Percentiles rank a stretch among this genome's conserved stretches.
Conservation (phyloP, 2,888 invertebrate species). For the Theodoxus fluviatilis region DNA sequence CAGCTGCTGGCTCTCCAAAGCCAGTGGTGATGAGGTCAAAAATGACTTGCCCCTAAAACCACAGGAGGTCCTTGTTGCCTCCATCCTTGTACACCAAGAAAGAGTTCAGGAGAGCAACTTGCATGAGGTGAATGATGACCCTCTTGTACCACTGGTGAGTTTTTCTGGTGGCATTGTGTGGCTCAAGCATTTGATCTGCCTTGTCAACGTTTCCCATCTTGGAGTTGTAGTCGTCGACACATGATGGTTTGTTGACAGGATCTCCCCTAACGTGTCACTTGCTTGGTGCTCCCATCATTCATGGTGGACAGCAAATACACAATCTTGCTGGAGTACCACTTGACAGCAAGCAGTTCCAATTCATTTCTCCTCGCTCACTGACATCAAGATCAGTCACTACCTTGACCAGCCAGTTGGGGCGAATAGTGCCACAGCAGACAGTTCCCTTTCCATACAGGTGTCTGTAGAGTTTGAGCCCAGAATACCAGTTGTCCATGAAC, state of each 20-base stretch:
- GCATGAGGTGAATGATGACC: neutral
- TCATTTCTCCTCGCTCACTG: neutral
- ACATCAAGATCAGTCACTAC: neutral
- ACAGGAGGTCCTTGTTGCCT: neutral
- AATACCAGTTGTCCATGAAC: no score
- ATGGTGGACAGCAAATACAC: neutral
- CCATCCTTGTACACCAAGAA: neutral
- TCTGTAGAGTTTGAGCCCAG: no score
- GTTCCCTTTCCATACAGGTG: no score
- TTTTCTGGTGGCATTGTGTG: neutral
- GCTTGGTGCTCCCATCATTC: neutral
- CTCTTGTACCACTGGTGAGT: neutral
- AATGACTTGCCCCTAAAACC: neutral
- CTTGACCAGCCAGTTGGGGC: neutral
- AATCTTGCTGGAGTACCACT: slow-evolving; percentile 3
- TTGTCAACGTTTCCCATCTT: no score
- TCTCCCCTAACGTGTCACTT: no score
- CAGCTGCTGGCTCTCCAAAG: no score
- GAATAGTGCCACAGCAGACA: neutral
- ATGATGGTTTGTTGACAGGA: no score
- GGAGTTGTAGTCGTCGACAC: no score
- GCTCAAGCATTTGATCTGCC: no score
- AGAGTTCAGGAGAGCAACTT: neutral
- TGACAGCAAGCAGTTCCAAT: neutral
- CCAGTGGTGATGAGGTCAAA: no score